These are phyloP conservation scores for Ptyas mucosa DNA, from an alignment of 2,113 vertebrate species.

Conservation along the genomic window DNA sequence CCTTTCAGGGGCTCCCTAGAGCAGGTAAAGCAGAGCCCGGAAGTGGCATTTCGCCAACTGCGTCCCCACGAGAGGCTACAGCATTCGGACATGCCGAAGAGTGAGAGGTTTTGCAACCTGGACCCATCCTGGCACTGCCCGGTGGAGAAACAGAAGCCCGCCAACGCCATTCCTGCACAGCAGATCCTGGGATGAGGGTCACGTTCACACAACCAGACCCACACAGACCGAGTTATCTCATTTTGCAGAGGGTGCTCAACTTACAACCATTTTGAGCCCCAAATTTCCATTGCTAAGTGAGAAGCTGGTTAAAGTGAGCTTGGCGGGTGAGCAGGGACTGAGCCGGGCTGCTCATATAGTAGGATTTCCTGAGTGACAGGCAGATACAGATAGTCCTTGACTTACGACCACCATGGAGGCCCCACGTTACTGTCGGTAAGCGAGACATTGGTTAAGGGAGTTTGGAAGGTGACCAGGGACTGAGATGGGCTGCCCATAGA, in stretches of 20 bases:
- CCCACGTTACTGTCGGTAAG: neutral
- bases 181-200: neutral
- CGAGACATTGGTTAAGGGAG: neutral
- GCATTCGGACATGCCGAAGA: slow-evolving; percentile 79
- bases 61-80: slow-evolving; percentile 78
- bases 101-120: slow-evolving; percentile 66
- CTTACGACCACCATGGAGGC: no score
- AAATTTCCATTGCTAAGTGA: neutral
- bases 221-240: neutral
- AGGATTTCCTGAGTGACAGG: no score
- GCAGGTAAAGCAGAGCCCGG: slow-evolving; percentile 78
- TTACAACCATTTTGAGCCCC: neutral
- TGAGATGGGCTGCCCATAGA: neutral
- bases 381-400: no score
- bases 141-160: slow-evolving; percentile 76
- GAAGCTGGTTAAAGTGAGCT: no score
- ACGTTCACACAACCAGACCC: neutral
- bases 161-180: slow-evolving; percentile 45
- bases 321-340: neutral
- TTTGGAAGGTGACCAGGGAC: neutral
- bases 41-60: slow-evolving; percentile 79
- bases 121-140: slow-evolving; percentile 76
- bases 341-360: neutral
- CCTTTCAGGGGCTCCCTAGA: slow-evolving; percentile 61
- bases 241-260: neutral